Base-by-base conservation (phyloP, 1,140 invertebrate species). In the Listronotus oregonensis region DNA sequence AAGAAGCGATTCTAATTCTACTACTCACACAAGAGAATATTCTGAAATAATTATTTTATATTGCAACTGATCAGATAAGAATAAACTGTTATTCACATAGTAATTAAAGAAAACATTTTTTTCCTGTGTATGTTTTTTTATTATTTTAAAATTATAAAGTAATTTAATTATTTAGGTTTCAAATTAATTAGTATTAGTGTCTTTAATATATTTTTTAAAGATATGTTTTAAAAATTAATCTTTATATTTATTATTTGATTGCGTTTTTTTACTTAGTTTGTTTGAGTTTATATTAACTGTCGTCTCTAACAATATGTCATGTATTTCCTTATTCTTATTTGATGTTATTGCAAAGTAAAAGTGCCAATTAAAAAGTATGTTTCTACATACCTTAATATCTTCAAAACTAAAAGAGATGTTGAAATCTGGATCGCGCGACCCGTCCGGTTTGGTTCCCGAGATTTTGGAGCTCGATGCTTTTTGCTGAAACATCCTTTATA, bases 401-500 rank as follows among this genome's bases (percentile, higher is more conserved):
- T 65, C 63, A 27, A 65, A 65, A 65, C 63, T 65, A 65, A 65
- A 65, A 57, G 63, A 65, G 63, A 65, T 65, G 63, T 65, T 65
- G 63, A 65, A 65, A 65, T 65, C 63, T 56, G 63, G 60, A 63
- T 63, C 60, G 47, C 49, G 58, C 34, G 58, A 51, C 32, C 58
- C 62, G 55, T 65, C 63, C 55, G 63, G 42, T 65, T 65, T 65
- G 63, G 54, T 58, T 37, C 34, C 34, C 34, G 34, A 37, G 34
- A 5, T 37, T 57, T 56, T 56, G 42, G 63, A 65, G 63, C 54
- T 65, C 43, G 63, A 65, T 42, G 63, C 63, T 65, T 65, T 64
- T 65, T 65, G 63, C 63, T 65, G 63, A 65, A 65, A 65, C 63
- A 65, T 65, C 63, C 63, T 58, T 15, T 43, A 58, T 15, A 52